A percentile compares a stretch with the other conserved stretches of the same genome.
phyloP scores from a whole-genome alignment of 1,140 invertebrate species.

The Oryzaephilus surinamensis region DNA sequence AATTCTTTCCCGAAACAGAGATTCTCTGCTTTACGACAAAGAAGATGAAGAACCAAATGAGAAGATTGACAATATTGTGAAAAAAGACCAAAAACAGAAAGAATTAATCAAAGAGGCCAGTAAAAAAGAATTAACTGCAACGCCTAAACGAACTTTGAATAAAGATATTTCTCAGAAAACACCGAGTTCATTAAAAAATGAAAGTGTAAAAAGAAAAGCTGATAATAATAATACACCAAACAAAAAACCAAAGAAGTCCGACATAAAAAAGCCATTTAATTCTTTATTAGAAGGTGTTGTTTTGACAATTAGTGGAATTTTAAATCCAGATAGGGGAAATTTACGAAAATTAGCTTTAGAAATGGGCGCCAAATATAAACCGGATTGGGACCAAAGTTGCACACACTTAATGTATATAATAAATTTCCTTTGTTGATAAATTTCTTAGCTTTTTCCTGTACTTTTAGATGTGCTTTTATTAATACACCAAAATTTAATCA shows the following conservation, averaged over 20 bases:
- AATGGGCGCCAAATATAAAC: slow-evolving; percentile 70
- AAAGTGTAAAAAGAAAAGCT: slow-evolving; percentile 7
- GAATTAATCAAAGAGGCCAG: slow-evolving; percentile 8
- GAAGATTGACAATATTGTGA: slow-evolving; percentile 42
- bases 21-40: slow-evolving; percentile 43
- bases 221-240: slow-evolving; percentile 9
- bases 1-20: no score
- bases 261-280: slow-evolving; percentile 40
- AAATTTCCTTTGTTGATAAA: neutral
- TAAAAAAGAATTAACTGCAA: slow-evolving; percentile 20
- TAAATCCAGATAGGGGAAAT: slow-evolving; percentile 63
- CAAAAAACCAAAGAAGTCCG: slow-evolving; percentile 5
- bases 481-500: slow-evolving; percentile 81
- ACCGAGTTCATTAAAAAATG: slow-evolving; percentile 2
- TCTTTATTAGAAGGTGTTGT: slow-evolving; percentile 54
- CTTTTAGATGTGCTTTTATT: slow-evolving; percentile 68
- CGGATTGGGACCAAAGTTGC: slow-evolving; percentile 61
- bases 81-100: slow-evolving; percentile 35
- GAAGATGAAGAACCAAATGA: slow-evolving; percentile 41
- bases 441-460: slow-evolving; percentile 1
- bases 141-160: slow-evolving; percentile 4
- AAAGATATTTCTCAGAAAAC: slow-evolving; percentile 6
- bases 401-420: slow-evolving; percentile 68
- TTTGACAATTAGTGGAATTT: slow-evolving; percentile 75
- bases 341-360: slow-evolving; percentile 57